Percentiles rank a stretch among this genome's conserved stretches.
Evolutionary conservation across 1,140 invertebrate species (phyloP).

Genomic region (Druon quercuslanigerum): DNA sequence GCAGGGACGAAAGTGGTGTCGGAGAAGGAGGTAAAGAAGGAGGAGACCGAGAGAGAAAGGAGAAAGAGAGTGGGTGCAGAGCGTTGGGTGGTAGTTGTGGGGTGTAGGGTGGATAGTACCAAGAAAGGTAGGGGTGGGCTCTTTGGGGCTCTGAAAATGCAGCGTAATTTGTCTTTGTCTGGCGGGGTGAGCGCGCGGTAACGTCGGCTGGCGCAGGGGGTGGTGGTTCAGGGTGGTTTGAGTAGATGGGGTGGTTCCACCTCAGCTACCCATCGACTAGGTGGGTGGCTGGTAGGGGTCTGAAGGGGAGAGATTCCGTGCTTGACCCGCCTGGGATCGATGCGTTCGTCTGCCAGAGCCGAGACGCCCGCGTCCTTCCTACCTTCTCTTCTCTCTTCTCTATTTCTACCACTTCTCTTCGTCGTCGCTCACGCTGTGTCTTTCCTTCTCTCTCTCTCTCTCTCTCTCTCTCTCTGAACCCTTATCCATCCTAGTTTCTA

Average conservation of each 20-base stretch:
- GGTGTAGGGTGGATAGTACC: slow-evolving; percentile 39
- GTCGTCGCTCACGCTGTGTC: slow-evolving; percentile 39
- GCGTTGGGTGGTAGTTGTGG: slow-evolving; percentile 36
- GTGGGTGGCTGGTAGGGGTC: slow-evolving; percentile 43
- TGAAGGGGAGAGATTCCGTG: slow-evolving; percentile 66
- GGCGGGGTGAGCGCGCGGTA: slow-evolving; percentile 67
- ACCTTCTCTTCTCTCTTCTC: slow-evolving; percentile 50
- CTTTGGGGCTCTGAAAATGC: slow-evolving; percentile 75
- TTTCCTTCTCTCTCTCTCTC: slow-evolving; percentile 22
- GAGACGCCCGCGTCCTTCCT: slow-evolving; percentile 72
- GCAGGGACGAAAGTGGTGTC: slow-evolving; percentile 28
- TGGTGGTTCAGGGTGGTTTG: slow-evolving; percentile 50
- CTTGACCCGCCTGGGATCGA: slow-evolving; percentile 75
- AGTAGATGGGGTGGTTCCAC: slow-evolving; percentile 41
- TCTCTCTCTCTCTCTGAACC: slow-evolving; percentile 31
- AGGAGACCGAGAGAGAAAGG: slow-evolving; percentile 28
- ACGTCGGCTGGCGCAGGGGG: slow-evolving; percentile 62
- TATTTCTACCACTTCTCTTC: slow-evolving; percentile 35
- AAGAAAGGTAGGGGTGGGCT: slow-evolving; percentile 48
- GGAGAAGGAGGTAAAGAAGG: slow-evolving; percentile 33
- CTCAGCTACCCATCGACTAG: slow-evolving; percentile 29
- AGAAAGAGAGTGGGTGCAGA: not conserved
- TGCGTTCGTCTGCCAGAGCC: slow-evolving; percentile 76
- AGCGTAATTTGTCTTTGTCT: slow-evolving; percentile 76
- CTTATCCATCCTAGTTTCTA: slow-evolving; percentile 3